phyloP scores from a whole-genome alignment of 2,888 invertebrate genomes.

The Sminthurinus aureus region DNA sequence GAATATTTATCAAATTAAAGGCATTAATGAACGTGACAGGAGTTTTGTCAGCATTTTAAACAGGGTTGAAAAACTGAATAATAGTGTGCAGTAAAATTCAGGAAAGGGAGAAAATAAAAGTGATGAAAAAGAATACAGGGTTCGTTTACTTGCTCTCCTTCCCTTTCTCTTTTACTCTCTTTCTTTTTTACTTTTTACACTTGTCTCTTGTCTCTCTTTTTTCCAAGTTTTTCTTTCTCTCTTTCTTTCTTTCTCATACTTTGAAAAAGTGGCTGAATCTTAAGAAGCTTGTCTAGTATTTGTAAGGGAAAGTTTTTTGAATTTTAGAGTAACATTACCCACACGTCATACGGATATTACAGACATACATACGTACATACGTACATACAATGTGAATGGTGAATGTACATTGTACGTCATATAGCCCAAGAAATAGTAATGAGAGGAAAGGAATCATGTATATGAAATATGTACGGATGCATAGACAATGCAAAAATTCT shows the following conservation, averaged over 20 bases:
- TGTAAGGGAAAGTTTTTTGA: too few relatives aligned
- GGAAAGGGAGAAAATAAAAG: conserved; percentile 13
- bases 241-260: background rate
- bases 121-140: conserved; percentile 19
- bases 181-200: conserved; percentile 12
- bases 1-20: conserved; percentile 12
- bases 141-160: conserved; percentile 12
- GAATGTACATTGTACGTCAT: too few relatives aligned
- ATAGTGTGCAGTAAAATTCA: too few relatives aligned
- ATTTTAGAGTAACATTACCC: too few relatives aligned
- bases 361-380: too few relatives aligned
- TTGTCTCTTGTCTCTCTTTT: conserved; percentile 22
- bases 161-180: background rate
- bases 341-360: too few relatives aligned
- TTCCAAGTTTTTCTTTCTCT: background rate
- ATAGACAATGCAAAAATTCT: too few relatives aligned
- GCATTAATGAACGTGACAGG: background rate
- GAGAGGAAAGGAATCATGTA: too few relatives aligned
- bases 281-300: too few relatives aligned
- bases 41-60: background rate
- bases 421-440: too few relatives aligned
- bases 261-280: background rate
- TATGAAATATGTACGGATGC: too few relatives aligned
- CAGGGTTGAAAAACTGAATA: background rate
- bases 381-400: too few relatives aligned